phyloP scores from a whole-genome alignment of 37 sponge, comb jelly and placozoan species.

The Oopsacas minuta region DNA sequence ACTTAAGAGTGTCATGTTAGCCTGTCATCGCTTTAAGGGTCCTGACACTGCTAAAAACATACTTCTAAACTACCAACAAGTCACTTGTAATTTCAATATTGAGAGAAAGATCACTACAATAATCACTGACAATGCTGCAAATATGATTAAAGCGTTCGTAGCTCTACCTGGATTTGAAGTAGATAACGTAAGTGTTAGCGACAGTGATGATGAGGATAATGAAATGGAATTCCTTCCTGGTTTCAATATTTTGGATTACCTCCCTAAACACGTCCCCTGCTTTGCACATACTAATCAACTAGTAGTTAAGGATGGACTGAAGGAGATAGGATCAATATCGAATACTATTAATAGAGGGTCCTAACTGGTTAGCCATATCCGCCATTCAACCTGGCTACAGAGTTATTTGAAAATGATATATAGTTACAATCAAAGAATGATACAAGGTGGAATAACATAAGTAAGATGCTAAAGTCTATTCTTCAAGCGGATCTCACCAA shows the following conservation, averaged over 20 bases:
- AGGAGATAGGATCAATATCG: background rate
- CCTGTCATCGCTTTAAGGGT: background rate
- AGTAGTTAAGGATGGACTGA: background rate
- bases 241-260: background rate
- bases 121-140: constrained; percentile 17
- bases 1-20: constrained; percentile 18
- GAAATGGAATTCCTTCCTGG: background rate
- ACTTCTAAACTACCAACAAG: constrained; percentile 5
- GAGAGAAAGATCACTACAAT: constrained; percentile 17
- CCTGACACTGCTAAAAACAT: constrained; percentile 24
- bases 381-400: constrained; percentile 20
- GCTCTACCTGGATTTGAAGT: constrained; percentile 18
- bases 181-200: constrained; percentile 6
- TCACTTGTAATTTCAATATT: constrained; percentile 13
- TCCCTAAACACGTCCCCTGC: constrained; percentile 17
- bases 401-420: constrained; percentile 18
- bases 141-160: constrained; percentile 14
- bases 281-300: constrained; percentile 10
- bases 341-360: background rate
- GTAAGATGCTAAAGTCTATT: background rate
- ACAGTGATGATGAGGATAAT: background rate
- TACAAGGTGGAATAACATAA: background rate
- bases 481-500: background rate
- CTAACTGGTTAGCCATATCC: constrained; percentile 13
- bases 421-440: constrained; percentile 13